Evolutionary conservation across 2,797 vertebrate genomes (phyloP), one percentile per base, ranked within the genome.

Genomic region (Euthynnus affinis): DNA sequence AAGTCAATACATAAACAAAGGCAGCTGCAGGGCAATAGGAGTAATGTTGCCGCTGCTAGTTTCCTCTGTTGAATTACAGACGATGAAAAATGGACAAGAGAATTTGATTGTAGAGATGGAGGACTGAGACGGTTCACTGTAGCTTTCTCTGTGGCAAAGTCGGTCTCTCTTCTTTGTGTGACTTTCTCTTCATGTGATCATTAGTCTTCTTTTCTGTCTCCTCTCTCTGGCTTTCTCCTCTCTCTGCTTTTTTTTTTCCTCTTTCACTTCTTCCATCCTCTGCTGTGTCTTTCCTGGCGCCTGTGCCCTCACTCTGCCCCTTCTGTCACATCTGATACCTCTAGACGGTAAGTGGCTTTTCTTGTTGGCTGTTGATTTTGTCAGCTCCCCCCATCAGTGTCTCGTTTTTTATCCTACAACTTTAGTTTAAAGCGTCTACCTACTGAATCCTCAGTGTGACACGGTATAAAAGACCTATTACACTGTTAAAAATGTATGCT

Each of bases 301-400:
- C 94, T 95, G 87, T 92, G 89, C 90, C 88, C 67, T 90, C 87
- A 84, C 88, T 92, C 83, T 89, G 83, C 90, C 81, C 80, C 83
- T 84, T 91, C 82, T 94, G 86, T 92, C 83, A 89, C 89, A 89
- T 84, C 82, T 78, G 93, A 91, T 88, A 70, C 85, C 82, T 87
- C 52, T 84, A 96, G 95, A 96, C 91, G 94, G 95, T 96, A 95
- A 96, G 95, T 95, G 90, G 94, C 95, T 95, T 93, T 91, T 88
- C 91, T 91, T 89, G 92, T 93, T 74, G 78, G 73, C 88, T 62
- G 76, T 88, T 82, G 87, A 81, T 82, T 72, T 79, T 74, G 83
- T 77, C 69, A 15, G 22, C 85, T 71, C 61, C 72, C 72, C 61
- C 51, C 9, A 8, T 78, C 80, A 9, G 75, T 68, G 57, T 69